Base-by-base conservation (phyloP, 2,797 vertebrate genomes). In the Muraenolepis orangiensis region DNA sequence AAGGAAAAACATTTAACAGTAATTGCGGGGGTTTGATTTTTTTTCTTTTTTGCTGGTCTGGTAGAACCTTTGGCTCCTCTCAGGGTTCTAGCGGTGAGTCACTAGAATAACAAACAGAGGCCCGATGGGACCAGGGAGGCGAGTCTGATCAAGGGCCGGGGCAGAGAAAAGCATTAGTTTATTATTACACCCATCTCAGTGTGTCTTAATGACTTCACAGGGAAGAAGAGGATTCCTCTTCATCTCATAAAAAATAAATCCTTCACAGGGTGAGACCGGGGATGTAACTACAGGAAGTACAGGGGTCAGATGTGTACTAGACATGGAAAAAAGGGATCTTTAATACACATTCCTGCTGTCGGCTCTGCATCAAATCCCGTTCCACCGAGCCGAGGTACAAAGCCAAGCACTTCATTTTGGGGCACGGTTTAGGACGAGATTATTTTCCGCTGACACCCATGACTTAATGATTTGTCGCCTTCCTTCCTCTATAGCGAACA, bases 101-200 rank as follows among this genome's bases (percentile, higher is more conserved):
- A 81, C 8, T 1, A 77, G 36, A 36, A 70, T 77, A 87, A 82
- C 77, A 85, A 85, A 86, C 38, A 66, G 40, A 82, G 70, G 78
- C 29, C 11, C n/a, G 69, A 83, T 85, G 68, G 38, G 40, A 67
- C 77, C 78, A 77, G 79, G 80, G 51, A 89, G 79, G 73, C 90
- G 89, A 86, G 90, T 88, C 86, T 78, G 77, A 87, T 87, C 89
- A 90, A 79, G 84, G 80, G 83, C 70, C 70, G 70, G 78, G 74
- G 81, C 8, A 57, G 73, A 76, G 66, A 81, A 78, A 83, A 64
- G n/a, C 80, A 72, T 71, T 31, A 80, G 76, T 76, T 85, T 87
- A 86, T 83, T 72, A 68, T 84, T 74, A 72, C 83, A 85, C 75
- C 68, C 12, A 29, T 78, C 71, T 80, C 73, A 73, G 74, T 71